Evolutionary conservation across 2,888 invertebrate species (phyloP).

Genomic region (Xestobium rufovillosum): DNA sequence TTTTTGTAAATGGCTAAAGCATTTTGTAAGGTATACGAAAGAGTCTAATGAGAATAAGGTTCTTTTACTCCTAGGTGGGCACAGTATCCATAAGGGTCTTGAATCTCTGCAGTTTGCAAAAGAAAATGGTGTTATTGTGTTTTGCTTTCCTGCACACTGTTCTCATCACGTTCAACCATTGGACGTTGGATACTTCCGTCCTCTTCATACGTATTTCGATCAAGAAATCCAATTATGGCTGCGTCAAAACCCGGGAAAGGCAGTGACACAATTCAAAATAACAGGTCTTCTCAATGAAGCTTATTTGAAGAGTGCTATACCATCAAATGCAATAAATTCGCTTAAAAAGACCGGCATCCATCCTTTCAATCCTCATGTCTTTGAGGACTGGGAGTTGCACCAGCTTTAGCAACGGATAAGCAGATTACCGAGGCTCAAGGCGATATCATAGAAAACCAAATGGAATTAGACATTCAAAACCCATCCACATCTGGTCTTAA

Average conservation of each 20-base stretch:
- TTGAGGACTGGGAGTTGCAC: conserved; percentile 12
- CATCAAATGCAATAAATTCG: conserved; percentile 13
- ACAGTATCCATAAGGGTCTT: conserved; percentile 25
- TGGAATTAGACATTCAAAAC: conserved; percentile 12
- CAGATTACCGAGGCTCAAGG: conserved; percentile 9
- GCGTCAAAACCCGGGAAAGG: conserved; percentile 8
- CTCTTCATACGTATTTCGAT: no score
- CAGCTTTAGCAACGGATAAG: conserved; percentile 13
- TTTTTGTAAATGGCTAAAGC: conserved; percentile 26
- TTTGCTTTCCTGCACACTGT: conserved; percentile 15
- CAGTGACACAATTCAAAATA: conserved; percentile 15
- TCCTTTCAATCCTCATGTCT: conserved; percentile 9
- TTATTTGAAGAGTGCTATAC: conserved; percentile 12
- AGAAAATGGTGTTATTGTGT: conserved; percentile 18
- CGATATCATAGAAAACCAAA: conserved; percentile 11
- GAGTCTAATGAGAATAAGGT: conserved; percentile 26
- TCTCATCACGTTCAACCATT: conserved; percentile 2
- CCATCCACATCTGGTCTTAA: conserved; percentile 9
- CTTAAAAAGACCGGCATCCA: conserved; percentile 12
- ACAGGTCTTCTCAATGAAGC: conserved; percentile 12
- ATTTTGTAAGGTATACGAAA: conserved; percentile 29
- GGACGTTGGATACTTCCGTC: no score
- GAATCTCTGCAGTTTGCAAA: conserved; percentile 15
- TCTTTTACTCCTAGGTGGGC: conserved; percentile 31
- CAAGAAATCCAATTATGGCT: conserved; percentile 1